Evolutionary conservation across 2,888 invertebrate genomes (phyloP), one percentile per base, ranked within the genome.

Genomic region (Thera britannica): DNA sequence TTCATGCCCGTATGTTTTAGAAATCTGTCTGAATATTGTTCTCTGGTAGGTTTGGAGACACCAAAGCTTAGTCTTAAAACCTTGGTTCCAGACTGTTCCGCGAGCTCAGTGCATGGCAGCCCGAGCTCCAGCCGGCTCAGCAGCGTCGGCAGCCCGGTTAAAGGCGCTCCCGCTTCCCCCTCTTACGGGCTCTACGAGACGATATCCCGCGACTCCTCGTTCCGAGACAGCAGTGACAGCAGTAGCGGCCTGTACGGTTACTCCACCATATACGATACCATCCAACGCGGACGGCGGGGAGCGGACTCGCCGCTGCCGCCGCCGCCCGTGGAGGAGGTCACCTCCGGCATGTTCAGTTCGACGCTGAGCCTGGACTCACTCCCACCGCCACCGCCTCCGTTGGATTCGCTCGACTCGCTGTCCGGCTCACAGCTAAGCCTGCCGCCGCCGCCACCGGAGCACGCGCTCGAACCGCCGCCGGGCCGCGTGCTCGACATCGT

Each of bases 361-460:
- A 97, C 96, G 11, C 90, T 97, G 9, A 97, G 97, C 36, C 86
- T 97, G 52, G 97, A 97, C 77, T 97, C 97, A n/a, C 87, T 97
- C 68, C 97, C 97, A 0, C 97, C 97, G 12, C 97, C 97, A 0
- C 97, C 97, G 0, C 97, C 97, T 9, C 97, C 97, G 0, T 79
- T 84, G 6, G 87, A 87, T 34, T 71, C 96, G 95, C 58, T 86
- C 12, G 91, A 92, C 58, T 96, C 96, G 69, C 87, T 96, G 7
- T 94, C 95, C 9, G 97, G 96, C 3, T 97, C 97, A 5, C 96
- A 96, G 79, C 87, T 97, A 44, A 97, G 96, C 55, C 87, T 97
- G 51, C 97, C 97, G 6, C 97, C 97, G 7, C 97, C 97, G 0
- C 97, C 97, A 2, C 94, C 95, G 11, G 94, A 92, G 75, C 92